Conservation (phyloP, 2,888 invertebrate genomes). For the Phyllotreta striolata region DNA sequence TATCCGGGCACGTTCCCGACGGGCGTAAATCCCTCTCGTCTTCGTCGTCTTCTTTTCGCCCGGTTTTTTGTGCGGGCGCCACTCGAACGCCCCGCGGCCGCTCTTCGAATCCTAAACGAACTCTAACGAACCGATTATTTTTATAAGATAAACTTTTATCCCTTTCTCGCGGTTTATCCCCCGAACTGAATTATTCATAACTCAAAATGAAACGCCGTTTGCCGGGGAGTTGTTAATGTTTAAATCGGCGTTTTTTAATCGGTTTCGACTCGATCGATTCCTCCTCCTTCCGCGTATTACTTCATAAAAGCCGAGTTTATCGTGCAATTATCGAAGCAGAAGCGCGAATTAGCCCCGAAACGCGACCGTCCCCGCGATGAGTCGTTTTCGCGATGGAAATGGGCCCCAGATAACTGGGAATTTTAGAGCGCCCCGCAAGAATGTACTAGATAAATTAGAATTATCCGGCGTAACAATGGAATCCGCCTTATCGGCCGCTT, state of each 20-base stretch:
- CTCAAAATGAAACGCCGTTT: slow-evolving; percentile 36
- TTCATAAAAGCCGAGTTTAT: too few species aligned
- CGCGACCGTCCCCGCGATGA: slow-evolving; percentile 38
- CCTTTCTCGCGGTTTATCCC: slow-evolving; percentile 33
- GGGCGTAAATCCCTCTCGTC: slow-evolving; percentile 55
- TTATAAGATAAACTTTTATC: slow-evolving; percentile 50
- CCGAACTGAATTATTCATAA: slow-evolving; percentile 46
- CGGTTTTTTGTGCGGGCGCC: slow-evolving; percentile 52
- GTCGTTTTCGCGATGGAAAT: slow-evolving; percentile 38
- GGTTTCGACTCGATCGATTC: too few species aligned
- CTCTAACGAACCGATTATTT: slow-evolving; percentile 57
- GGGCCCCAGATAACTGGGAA: slow-evolving; percentile 36
- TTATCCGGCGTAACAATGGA: slow-evolving; percentile 31
- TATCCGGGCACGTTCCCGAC: slow-evolving; percentile 50
- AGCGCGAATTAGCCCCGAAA: slow-evolving; percentile 40
- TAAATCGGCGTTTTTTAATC: too few species aligned
- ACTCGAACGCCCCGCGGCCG: slow-evolving; percentile 50
- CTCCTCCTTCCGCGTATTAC: too few species aligned
- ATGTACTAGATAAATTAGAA: slow-evolving; percentile 34
- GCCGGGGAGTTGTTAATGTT: slow-evolving; percentile 1
- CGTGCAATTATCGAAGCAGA: slow-evolving; percentile 14
- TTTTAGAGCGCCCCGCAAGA: slow-evolving; percentile 28
- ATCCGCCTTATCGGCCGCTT: slow-evolving; percentile 30
- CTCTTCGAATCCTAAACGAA: slow-evolving; percentile 54
- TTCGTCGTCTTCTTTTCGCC: slow-evolving; percentile 45